These are phyloP conservation scores for Selene dorsalis DNA, from an alignment of 2,797 vertebrate genomes.

Conservation along the genomic window DNA sequence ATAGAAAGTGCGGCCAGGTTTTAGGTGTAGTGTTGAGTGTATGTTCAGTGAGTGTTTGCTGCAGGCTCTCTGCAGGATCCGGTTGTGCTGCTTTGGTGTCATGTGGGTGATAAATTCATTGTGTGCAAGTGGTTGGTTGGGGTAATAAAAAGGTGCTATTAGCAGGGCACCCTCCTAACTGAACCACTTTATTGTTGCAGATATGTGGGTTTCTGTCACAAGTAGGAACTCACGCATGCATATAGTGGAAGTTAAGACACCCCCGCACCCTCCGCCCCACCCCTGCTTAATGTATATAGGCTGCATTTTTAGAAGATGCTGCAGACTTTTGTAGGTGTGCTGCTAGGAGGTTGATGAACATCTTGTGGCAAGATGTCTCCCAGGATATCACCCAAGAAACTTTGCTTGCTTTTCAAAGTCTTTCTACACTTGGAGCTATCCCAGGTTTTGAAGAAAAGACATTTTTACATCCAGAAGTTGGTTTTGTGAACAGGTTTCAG, in stretches of 20 bases:
- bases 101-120: slow-evolving; percentile 69
- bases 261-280: no score
- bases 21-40: slow-evolving; percentile 49
- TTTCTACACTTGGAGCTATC: background rate
- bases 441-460: background rate
- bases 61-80: slow-evolving; percentile 76
- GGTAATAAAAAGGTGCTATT: slow-evolving; percentile 63
- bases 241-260: background rate
- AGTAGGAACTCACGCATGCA: slow-evolving; percentile 25
- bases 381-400: background rate
- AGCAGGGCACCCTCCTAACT: slow-evolving; percentile 52
- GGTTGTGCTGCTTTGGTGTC: slow-evolving; percentile 80
- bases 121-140: slow-evolving; percentile 66
- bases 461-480: slow-evolving; percentile 17
- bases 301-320: slow-evolving; percentile 43
- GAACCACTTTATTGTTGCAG: slow-evolving; percentile 47
- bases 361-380: slow-evolving; percentile 47
- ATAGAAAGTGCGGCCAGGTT: slow-evolving; percentile 37
- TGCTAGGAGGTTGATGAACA: slow-evolving; percentile 28
- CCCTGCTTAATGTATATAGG: background rate
- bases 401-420: background rate
- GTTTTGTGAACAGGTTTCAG: slow-evolving; percentile 2
- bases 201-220: slow-evolving; percentile 49
- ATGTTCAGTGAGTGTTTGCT: slow-evolving; percentile 64
- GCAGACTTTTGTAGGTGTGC: slow-evolving; percentile 17